phyloP scores from a whole-genome alignment of 1,140 invertebrate species.

The Magallana angulata region DNA sequence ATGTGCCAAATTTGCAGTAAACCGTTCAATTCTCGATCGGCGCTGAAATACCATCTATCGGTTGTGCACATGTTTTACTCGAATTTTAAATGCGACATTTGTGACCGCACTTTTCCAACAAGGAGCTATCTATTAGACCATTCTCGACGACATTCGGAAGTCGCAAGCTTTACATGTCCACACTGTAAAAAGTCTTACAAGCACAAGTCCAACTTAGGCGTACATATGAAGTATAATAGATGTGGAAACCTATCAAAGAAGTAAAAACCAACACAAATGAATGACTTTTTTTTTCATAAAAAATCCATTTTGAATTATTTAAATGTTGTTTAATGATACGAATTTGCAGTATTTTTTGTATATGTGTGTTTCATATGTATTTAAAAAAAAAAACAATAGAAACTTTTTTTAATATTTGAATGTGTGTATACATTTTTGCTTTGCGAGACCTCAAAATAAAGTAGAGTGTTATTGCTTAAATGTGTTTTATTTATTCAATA shows the following conservation, averaged over 20 bases:
- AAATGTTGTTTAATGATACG: too few species aligned
- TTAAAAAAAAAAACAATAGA: too few species aligned
- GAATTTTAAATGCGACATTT: constrained; percentile 17
- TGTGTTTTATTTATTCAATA: too few species aligned
- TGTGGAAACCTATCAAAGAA: neutral
- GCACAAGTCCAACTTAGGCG: neutral
- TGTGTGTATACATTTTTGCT: too few species aligned
- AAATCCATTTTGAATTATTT: too few species aligned
- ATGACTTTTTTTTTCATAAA: too few species aligned
- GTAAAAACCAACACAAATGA: too few species aligned
- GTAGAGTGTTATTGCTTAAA: too few species aligned
- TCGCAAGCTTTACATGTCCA: neutral
- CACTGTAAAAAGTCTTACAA: constrained; percentile 24
- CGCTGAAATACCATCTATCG: constrained; percentile 5
- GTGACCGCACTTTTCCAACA: constrained; percentile 1
- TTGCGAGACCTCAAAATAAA: too few species aligned
- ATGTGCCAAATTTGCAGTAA: constrained; percentile 16
- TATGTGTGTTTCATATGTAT: too few species aligned
- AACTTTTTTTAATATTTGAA: too few species aligned
- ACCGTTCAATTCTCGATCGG: constrained; percentile 24
- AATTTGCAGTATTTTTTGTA: too few species aligned
- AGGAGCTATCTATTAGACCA: constrained; percentile 16
- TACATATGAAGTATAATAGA: constrained; percentile 12
- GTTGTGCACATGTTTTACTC: neutral
- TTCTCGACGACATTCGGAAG: neutral